A percentile compares a stretch with the other conserved stretches of the same genome.
phyloP scores from a whole-genome alignment of 1,140 invertebrate species.

The Agrilus planipennis region DNA sequence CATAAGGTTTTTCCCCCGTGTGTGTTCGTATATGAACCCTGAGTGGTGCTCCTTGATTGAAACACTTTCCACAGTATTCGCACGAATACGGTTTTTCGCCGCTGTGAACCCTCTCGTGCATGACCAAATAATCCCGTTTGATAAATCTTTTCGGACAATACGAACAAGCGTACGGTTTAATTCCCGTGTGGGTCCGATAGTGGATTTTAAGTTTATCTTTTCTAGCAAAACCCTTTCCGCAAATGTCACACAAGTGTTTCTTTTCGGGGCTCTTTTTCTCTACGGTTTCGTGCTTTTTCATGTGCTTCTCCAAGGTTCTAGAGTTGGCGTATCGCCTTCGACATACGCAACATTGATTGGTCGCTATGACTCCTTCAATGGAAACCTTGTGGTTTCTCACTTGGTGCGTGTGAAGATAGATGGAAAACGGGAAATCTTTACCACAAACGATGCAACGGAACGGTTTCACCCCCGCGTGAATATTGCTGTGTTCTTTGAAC shows the following conservation, averaged over 20 bases:
- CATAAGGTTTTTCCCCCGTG: conserved; percentile 29
- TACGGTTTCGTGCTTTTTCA: conserved; percentile 1
- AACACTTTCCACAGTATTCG: conserved; percentile 39
- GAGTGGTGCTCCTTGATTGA: conserved; percentile 32
- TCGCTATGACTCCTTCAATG: conserved; percentile 18
- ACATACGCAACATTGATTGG: conserved; percentile 22
- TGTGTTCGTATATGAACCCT: conserved; percentile 39
- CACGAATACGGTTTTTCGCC: conserved; percentile 43
- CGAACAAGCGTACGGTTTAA: conserved; percentile 38
- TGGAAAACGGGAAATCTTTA: conserved; percentile 21
- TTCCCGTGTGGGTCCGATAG: conserved; percentile 44
- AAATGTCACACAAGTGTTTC: conserved; percentile 34
- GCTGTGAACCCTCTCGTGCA: conserved; percentile 44
- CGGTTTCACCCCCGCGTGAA: conserved; percentile 54
- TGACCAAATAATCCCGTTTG: conserved; percentile 42
- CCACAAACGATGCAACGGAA: conserved; percentile 34
- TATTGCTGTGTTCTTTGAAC: conserved; percentile 45
- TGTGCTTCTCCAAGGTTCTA: conserved; percentile 19
- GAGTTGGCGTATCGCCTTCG: conserved; percentile 16
- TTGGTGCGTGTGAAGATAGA: conserved; percentile 22
- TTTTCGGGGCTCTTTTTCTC: not conserved
- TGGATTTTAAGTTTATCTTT: conserved; percentile 47
- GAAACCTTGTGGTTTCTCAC: conserved; percentile 20
- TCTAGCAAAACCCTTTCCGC: conserved; percentile 42
- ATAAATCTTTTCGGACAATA: conserved; percentile 42